phyloP scores from a whole-genome alignment of 2,797 vertebrate genomes.

The Melanotaenia nigrans region DNA sequence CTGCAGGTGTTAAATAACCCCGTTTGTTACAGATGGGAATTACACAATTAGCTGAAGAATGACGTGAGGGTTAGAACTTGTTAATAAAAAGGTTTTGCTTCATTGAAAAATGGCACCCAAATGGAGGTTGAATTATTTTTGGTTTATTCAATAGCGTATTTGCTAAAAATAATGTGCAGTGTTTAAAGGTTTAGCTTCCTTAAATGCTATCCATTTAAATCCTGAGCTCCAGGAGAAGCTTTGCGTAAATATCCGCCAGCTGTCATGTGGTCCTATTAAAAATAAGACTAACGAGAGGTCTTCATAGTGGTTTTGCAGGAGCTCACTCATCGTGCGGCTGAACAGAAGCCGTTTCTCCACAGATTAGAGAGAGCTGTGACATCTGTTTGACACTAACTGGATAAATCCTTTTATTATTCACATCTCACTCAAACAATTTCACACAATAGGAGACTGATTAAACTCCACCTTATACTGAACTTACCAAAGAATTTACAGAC shows the following conservation, averaged over 20 bases:
- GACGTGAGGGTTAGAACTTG: neutral
- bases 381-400: conserved; percentile 24
- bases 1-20: conserved; percentile 41
- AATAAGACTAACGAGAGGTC: conserved; percentile 1
- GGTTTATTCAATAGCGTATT: neutral
- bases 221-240: conserved; percentile 3
- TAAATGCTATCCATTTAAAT: neutral
- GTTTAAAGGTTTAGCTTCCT: conserved; percentile 2
- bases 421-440: neutral
- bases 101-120: conserved; percentile 6
- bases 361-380: conserved; percentile 21
- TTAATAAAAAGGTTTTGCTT: neutral
- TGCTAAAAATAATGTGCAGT: conserved; percentile 2
- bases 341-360: neutral
- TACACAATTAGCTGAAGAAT: conserved; percentile 34
- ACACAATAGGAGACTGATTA: conserved; percentile 51
- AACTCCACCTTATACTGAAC: conserved; percentile 28
- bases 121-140: neutral
- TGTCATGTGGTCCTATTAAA: conserved; percentile 15
- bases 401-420: conserved; percentile 38
- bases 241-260: conserved; percentile 25
- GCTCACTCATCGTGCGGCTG: neutral
- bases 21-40: conserved; percentile 11
- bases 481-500: conserved; percentile 15
- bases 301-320: conserved; percentile 3